Evolutionary conservation across 2,888 invertebrate species (phyloP), one percentile per base, ranked within the genome.

Genomic region (Alloplasta piceator): DNA sequence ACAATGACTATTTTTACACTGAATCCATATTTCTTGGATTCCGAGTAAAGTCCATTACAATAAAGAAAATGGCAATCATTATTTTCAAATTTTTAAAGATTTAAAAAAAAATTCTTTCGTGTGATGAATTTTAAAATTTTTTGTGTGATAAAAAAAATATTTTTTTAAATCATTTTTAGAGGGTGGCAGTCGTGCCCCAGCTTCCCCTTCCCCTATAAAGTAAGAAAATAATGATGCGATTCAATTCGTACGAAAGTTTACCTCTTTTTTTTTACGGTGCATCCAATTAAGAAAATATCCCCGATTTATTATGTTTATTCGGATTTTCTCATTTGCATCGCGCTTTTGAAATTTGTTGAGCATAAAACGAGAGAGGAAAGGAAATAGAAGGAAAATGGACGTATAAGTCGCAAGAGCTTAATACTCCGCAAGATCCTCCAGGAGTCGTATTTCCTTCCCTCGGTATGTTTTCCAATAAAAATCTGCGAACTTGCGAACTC

Each of bases 401-500:
- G 14, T 26, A n/a, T n/a, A 41, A 46, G 72, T 50, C 63, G 14
- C 9, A 43, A 63, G 80, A 68, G 76, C 76, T 63, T 76, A 72
- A 64, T 55, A 63, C 52, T 10, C 36, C 10, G 26, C 12, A 38
- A 46, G 56, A 56, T 12, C 38, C 46, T 46, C 38, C 50, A 61
- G 9, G 41, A 43, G 36, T 36, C 64, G 36, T 58, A 70, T 60
- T 12, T 58, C 58, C 43, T 38, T 16, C 38, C 43, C 36, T 64
- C 26, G 6, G n/a, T 26, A 3, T 26, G 43, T 43, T 60, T 14
- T 46, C 46, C 43, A 39, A 48, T 56, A 71, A 77, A 55, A 73
- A 77, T 60, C 73, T 64, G 73, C 73, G 73, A 77, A 77, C 77
- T 70, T 73, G 77, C 64, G 63, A 64, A 64, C 68, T 68, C 80